These are phyloP conservation scores for Melieria crassipennis DNA, from an alignment of 2,888 invertebrate species.

Conservation along the genomic window DNA sequence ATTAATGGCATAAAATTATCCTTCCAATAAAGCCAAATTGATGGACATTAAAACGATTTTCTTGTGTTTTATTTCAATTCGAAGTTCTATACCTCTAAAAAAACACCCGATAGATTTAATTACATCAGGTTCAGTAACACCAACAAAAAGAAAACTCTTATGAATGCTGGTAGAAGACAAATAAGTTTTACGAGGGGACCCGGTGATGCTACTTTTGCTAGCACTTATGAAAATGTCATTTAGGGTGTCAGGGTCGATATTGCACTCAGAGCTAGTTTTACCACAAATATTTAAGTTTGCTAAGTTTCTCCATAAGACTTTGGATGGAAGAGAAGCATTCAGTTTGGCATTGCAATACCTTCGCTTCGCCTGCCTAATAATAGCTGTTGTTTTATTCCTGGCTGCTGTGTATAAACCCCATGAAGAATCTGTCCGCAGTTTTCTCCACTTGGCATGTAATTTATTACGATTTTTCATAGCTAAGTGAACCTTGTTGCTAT, in stretches of 20 bases:
- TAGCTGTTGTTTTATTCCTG: background rate
- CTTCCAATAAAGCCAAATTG: too few species aligned
- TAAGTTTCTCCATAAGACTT: background rate
- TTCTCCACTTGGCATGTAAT: background rate
- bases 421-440: background rate
- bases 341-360: background rate
- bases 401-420: background rate
- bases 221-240: too few species aligned
- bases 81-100: too few species aligned
- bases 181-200: too few species aligned
- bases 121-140: too few species aligned
- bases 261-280: background rate
- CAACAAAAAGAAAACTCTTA: too few species aligned
- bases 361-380: constrained; percentile 2
- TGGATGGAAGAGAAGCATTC: constrained; percentile 1
- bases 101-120: too few species aligned
- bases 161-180: too few species aligned
- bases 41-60: too few species aligned
- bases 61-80: too few species aligned
- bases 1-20: too few species aligned
- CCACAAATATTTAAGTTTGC: background rate
- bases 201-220: too few species aligned
- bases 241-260: constrained; percentile 16
- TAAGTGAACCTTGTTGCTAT: background rate
- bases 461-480: background rate